These are phyloP conservation scores for Hesperia comma DNA, from an alignment of 2,888 invertebrate species.

Conservation along the genomic window DNA sequence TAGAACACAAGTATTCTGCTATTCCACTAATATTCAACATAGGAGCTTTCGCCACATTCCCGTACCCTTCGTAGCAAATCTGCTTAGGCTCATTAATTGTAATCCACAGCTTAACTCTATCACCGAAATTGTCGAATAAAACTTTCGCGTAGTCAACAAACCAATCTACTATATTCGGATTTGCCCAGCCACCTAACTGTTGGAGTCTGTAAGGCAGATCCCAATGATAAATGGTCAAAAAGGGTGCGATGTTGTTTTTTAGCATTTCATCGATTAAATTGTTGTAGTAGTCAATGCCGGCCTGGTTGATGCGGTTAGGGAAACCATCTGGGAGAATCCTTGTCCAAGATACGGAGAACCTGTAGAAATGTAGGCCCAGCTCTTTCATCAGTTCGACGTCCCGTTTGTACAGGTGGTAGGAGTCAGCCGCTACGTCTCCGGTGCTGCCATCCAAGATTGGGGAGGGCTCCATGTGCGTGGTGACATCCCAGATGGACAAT, in stretches of 20 bases:
- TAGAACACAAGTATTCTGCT: constrained; percentile 80
- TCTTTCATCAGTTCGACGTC: constrained; percentile 74
- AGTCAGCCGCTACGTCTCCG: constrained; percentile 85
- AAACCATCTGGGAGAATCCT: constrained; percentile 85
- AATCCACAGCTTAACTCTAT: constrained; percentile 83
- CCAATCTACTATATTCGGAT: constrained; percentile 71
- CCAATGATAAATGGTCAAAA: constrained; percentile 84
- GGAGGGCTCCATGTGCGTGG: constrained; percentile 54
- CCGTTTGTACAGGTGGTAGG: constrained; percentile 84
- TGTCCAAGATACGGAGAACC: constrained; percentile 86
- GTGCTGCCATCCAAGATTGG: constrained; percentile 56
- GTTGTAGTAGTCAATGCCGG: constrained; percentile 87
- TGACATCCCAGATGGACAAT: constrained; percentile 83
- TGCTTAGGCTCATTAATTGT: constrained; percentile 85
- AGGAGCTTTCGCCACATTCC: constrained; percentile 62
- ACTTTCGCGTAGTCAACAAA: constrained; percentile 78
- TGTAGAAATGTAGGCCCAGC: constrained; percentile 77
- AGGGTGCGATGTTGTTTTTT: constrained; percentile 73
- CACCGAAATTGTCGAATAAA: constrained; percentile 73
- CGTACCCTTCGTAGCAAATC: constrained; percentile 74
- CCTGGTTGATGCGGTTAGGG: constrained; percentile 79
- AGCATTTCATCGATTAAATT: constrained; percentile 83
- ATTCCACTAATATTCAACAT: constrained; percentile 67
- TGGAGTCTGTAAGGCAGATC: constrained; percentile 82
- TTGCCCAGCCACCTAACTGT: constrained; percentile 83